Conservation (phyloP, 2,113 vertebrate species). For the Hypanus sabinus region DNA sequence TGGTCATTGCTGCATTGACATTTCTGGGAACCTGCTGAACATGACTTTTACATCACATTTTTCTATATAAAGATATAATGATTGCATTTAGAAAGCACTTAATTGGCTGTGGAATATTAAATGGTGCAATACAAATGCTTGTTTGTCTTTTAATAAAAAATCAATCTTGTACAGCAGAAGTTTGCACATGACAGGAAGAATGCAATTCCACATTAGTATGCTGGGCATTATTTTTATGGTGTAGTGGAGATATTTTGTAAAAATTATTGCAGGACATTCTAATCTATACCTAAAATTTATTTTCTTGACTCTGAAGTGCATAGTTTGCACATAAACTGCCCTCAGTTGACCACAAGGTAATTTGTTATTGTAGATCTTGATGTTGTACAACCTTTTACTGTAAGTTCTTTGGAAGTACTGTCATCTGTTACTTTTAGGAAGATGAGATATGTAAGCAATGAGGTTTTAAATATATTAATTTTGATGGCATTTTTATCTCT, state of each 20-base stretch:
- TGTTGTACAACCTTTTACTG: too few relatives aligned
- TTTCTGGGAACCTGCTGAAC: neutral
- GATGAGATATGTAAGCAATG: neutral
- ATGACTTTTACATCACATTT: neutral
- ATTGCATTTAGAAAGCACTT: neutral
- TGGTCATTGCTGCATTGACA: neutral
- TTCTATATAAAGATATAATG: neutral
- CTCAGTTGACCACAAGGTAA: neutral
- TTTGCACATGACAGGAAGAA: neutral
- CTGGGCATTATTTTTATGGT: neutral
- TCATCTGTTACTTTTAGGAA: neutral
- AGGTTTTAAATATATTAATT: neutral
- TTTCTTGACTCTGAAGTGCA: neutral
- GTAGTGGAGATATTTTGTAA: neutral
- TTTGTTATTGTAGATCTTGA: too few relatives aligned
- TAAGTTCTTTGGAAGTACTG: too few relatives aligned
- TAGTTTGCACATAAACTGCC: neutral
- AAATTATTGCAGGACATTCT: neutral
- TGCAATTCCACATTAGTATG: neutral
- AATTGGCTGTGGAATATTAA: neutral
- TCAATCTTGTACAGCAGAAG: neutral
- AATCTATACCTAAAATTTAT: neutral
- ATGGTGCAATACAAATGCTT: neutral
- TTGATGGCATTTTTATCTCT: neutral
- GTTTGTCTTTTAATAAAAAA: neutral